Evolutionary conservation across 2,888 invertebrate genomes (phyloP), one percentile per base, ranked within the genome.

Genomic region (Apeira syringaria): DNA sequence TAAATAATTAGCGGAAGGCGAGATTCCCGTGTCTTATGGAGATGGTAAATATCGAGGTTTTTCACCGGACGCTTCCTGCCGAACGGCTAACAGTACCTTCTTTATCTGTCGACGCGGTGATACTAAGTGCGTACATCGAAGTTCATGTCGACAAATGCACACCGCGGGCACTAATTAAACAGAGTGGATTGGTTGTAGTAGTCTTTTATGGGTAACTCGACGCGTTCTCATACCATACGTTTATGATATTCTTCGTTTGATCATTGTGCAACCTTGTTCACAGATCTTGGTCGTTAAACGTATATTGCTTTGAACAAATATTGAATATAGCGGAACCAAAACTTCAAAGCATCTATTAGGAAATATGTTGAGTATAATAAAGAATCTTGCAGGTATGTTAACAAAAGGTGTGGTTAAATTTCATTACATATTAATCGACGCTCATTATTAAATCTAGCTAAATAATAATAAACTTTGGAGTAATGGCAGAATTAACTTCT

Each of bases 1-100:
- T 88, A 84, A 88, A 88, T 89, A 89, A 89, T 89, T 89, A 88
- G 86, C 88, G 89, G 89, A 89, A 87, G 87, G 80, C 82, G 70
- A 86, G 88, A 85, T 86, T 77, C 85, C 75, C 80, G 89, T 89
- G 89, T 89, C 85, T 86, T 89, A 89, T 89, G 89, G 88, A 74
- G 85, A 78, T 77, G 78, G 68, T 70, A 76, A 68, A 61, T 73
- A 79, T 81, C 81, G 76, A 74, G 84, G n/a, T 85, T 88, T 85
- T 83, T 76, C 69, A 60, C 74, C 73, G 76, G 73, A 73, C 74
- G 65, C 71, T 85, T 87, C 84, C 84, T 80, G 70, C 54, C 63
- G 67, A 67, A 68, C 74, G 61, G 59, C 62, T 77, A 80, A 79
- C 82, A 69, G 83, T 80, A 69, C 47, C 51, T 52, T 56, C 70